phyloP scores from a whole-genome alignment of 2,113 vertebrate species.

The Muntiacus muntjak region DNA sequence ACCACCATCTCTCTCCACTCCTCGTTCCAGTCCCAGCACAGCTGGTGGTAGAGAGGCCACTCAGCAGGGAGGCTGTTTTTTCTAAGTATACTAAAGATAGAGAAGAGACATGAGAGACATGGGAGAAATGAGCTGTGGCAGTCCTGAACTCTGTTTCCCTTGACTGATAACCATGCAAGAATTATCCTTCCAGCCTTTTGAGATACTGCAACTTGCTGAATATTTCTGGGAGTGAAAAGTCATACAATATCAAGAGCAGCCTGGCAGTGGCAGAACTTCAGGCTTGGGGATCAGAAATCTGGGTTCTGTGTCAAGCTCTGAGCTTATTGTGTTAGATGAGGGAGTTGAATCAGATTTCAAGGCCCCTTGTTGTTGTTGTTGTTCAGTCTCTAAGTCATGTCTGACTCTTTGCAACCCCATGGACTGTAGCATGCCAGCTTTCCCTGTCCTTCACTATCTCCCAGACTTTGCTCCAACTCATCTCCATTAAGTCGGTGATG shows the following conservation, averaged over 20 bases:
- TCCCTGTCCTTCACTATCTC: neutral
- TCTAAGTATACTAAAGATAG: neutral
- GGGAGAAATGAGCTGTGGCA: neutral
- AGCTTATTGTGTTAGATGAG: neutral
- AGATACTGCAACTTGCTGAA: neutral
- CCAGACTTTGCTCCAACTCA: neutral
- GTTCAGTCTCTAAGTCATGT: neutral
- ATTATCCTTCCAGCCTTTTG: neutral
- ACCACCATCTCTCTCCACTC: neutral
- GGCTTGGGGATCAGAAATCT: neutral
- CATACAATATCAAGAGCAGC: neutral
- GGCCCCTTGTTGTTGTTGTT: neutral
- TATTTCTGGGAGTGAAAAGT: neutral
- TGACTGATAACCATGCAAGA: neutral
- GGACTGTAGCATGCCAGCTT: neutral
- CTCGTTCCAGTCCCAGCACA: neutral
- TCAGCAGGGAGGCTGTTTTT: neutral
- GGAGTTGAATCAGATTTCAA: neutral
- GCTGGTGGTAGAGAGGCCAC: neutral
- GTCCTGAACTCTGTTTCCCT: neutral
- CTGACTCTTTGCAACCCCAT: neutral
- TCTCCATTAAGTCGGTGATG: neutral
- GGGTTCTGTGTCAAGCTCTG: neutral
- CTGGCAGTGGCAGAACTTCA: neutral
- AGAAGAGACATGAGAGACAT: neutral